Percentiles rank a stretch among this genome's conserved stretches.
phyloP scores from a whole-genome alignment of 2,888 invertebrate genomes.

The Graphium colonna region DNA sequence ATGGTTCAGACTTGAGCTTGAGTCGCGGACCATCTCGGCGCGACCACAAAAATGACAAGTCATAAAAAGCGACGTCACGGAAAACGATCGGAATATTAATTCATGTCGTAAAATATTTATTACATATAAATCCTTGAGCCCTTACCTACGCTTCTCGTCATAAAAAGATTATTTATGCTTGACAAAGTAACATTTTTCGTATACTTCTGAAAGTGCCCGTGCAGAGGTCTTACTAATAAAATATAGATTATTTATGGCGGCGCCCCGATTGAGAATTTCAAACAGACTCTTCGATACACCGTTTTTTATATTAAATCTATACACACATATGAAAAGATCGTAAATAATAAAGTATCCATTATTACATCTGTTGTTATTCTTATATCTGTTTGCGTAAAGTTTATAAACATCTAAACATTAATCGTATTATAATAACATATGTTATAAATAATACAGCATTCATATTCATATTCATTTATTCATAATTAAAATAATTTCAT shows the following conservation, averaged over 20 bases:
- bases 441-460: too few relatives aligned
- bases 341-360: too few relatives aligned
- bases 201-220: constrained; percentile 70
- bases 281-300: constrained; percentile 28
- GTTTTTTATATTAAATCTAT: constrained; percentile 21
- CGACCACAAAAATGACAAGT: constrained; percentile 77
- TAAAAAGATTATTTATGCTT: constrained; percentile 79
- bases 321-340: too few relatives aligned
- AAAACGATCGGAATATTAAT: constrained; percentile 80
- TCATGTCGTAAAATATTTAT: constrained; percentile 80
- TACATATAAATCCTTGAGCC: constrained; percentile 79
- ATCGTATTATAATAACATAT: too few relatives aligned
- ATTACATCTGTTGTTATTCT: too few relatives aligned
- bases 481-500: too few relatives aligned
- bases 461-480: too few relatives aligned
- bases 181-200: constrained; percentile 79
- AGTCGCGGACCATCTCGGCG: constrained; percentile 50
- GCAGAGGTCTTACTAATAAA: constrained; percentile 67
- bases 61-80: constrained; percentile 78
- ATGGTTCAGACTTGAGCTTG: constrained; percentile 62
- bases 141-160: constrained; percentile 79
- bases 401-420: too few relatives aligned
- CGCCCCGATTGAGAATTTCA: constrained; percentile 54
- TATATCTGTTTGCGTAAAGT: too few relatives aligned
- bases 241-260: constrained; percentile 70